Evolutionary conservation across 2,888 invertebrate genomes (phyloP), one percentile per base, ranked within the genome.

Genomic region (Drosophila prolongata): DNA sequence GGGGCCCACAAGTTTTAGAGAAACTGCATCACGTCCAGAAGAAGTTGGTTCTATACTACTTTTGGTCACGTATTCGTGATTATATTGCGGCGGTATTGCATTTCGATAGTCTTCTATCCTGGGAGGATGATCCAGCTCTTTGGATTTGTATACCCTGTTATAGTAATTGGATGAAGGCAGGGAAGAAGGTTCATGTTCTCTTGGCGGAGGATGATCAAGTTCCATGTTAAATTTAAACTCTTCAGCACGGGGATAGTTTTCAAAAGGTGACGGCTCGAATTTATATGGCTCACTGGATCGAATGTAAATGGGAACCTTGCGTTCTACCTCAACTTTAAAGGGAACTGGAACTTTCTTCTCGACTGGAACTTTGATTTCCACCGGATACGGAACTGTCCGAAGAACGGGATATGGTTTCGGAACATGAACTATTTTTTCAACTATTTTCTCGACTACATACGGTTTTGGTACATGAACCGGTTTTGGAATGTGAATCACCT

Each of bases 381-480:
- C 76, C 4, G 73, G 73, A 44, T 87, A 82, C 8, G 81, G 81
- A 24, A 82, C 85, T 6, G 81, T 87, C 55, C 78, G 75, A 8
- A 87, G 34, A 4, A 82, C 89, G 0, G 89, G 85, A 76, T 87
- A 89, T 0, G 89, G 87, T 35, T 92, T 90, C 13, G 94, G 94
- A 69, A 94, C 94, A 49, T 94, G 94, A 11, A 94, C 93, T n/a
- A 90, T 75, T 75, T 90, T 91, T 44, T 90, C 91, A 53, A 90
- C 78, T 73, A 94, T 93, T 61, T 94, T 94, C 89, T 94, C 92
- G 4, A 94, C 93, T 3, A 91, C 81, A 10, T 89, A 93, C 91
- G 90, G 94, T 13, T 94, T 93, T 1, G 91, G 90, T 6, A 91
- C 93, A 91, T 90, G 94, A 13, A 93, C 93, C 13, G 90, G 94